These are phyloP conservation scores for Matsumyia berberina DNA, from an alignment of 2,888 invertebrate genomes.

Conservation along the genomic window DNA sequence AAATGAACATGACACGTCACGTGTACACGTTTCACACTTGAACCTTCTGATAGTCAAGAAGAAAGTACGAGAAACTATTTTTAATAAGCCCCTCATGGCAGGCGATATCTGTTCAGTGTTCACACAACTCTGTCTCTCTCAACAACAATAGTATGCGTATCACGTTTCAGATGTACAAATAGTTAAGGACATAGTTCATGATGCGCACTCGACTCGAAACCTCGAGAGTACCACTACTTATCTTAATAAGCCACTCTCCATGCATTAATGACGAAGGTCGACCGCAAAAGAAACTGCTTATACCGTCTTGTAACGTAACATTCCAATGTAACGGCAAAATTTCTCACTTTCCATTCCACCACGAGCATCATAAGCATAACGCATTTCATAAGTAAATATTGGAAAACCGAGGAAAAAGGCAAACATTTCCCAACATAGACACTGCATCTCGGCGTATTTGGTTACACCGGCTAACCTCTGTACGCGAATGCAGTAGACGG, in stretches of 20 bases:
- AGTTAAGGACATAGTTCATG: background rate
- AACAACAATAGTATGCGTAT: background rate
- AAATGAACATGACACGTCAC: too few species aligned
- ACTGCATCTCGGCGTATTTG: conserved; percentile 59
- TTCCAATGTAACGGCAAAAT: conserved; percentile 61
- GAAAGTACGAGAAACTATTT: too few species aligned
- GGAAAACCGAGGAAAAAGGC: conserved; percentile 32
- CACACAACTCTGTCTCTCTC: too few species aligned
- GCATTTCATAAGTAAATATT: conserved; percentile 24
- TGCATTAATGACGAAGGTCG: conserved; percentile 51
- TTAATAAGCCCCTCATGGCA: too few species aligned
- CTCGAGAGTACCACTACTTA: background rate
- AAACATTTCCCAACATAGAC: conserved; percentile 48
- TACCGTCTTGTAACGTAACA: conserved; percentile 45
- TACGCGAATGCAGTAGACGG: conserved; percentile 57
- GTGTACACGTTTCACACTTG: too few species aligned
- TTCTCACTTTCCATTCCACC: conserved; percentile 66
- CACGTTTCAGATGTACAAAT: background rate
- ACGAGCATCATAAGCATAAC: conserved; percentile 21
- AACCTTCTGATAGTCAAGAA: too few species aligned
- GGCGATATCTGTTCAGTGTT: too few species aligned
- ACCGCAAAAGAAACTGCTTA: conserved; percentile 18
- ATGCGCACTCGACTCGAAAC: background rate
- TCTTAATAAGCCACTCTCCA: background rate
- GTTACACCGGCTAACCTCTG: conserved; percentile 67